Percentiles rank a stretch among this genome's conserved stretches.
These are phyloP conservation scores for Helicoverpa zea DNA, from an alignment of 1,140 invertebrate genomes.

Conservation along the genomic window DNA sequence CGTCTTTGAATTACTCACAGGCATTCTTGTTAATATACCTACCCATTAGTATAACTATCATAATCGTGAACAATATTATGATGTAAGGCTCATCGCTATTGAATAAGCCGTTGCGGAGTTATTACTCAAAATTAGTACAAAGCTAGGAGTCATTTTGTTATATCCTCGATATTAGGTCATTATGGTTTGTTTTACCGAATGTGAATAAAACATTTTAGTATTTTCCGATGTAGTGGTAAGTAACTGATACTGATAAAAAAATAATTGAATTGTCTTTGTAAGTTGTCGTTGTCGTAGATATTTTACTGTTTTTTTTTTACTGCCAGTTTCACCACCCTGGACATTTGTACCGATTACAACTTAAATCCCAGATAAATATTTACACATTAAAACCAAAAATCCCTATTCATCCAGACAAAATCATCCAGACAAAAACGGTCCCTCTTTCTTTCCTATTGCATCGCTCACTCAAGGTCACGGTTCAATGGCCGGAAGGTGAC, in stretches of 20 bases:
- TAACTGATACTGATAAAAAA: too few relatives aligned
- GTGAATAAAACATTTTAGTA: too few relatives aligned
- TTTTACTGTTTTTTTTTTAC: neutral
- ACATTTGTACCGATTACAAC: too few relatives aligned
- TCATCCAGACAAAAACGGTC: neutral
- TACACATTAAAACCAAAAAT: neutral
- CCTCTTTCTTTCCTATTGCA: slow-evolving; percentile 43
- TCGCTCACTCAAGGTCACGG: slow-evolving; percentile 60
- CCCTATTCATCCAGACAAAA: neutral
- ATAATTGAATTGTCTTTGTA: too few relatives aligned
- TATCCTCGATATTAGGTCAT: neutral
- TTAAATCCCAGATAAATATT: too few relatives aligned
- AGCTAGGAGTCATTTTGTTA: neutral
- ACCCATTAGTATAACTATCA: neutral
- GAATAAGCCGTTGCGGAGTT: neutral
- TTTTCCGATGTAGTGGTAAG: too few relatives aligned
- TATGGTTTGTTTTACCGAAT: too few relatives aligned
- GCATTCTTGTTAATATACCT: neutral
- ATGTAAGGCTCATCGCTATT: neutral
- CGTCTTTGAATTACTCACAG: neutral
- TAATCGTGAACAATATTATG: neutral
- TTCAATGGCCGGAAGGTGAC: slow-evolving; percentile 76
- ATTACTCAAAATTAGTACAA: neutral
- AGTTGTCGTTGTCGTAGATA: neutral
- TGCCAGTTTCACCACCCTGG: too few relatives aligned